These are phyloP conservation scores for Pelusios castaneus DNA, from an alignment of 2,113 vertebrate genomes.

Conservation along the genomic window DNA sequence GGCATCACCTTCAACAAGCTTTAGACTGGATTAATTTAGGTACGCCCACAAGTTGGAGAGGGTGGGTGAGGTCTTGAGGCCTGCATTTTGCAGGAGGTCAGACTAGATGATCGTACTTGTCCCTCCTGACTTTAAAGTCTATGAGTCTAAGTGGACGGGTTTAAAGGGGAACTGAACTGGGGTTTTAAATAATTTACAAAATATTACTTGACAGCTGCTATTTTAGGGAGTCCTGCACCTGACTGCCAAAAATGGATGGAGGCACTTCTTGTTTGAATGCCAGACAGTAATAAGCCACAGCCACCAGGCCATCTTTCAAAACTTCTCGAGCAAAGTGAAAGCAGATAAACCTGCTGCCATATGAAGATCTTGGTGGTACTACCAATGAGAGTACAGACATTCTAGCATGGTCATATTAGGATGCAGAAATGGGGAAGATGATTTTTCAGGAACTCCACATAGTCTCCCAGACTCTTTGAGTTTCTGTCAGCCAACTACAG, in stretches of 20 bases:
- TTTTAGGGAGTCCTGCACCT: conserved; percentile 1
- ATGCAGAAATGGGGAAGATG: background rate
- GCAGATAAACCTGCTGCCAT: background rate
- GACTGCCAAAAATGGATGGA: background rate
- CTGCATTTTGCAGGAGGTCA: too few relatives aligned
- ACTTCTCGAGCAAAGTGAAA: background rate
- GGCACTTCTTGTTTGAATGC: background rate
- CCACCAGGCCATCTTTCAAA: background rate
- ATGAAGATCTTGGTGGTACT: background rate
- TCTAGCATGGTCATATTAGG: background rate
- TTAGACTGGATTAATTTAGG: background rate
- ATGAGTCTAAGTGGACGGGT: background rate
- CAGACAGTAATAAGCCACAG: background rate
- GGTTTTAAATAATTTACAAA: background rate
- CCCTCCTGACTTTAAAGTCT: too few relatives aligned
- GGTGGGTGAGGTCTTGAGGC: too few relatives aligned
- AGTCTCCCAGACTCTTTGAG: background rate
- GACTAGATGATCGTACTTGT: too few relatives aligned
- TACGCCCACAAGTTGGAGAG: background rate
- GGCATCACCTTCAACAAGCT: background rate
- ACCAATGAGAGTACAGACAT: background rate
- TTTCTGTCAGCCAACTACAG: background rate
- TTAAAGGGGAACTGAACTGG: background rate
- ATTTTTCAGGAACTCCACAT: background rate
- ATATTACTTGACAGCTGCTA: background rate